phyloP scores from a whole-genome alignment of 23 tunicate species.

The Clavelina lepadiformis region DNA sequence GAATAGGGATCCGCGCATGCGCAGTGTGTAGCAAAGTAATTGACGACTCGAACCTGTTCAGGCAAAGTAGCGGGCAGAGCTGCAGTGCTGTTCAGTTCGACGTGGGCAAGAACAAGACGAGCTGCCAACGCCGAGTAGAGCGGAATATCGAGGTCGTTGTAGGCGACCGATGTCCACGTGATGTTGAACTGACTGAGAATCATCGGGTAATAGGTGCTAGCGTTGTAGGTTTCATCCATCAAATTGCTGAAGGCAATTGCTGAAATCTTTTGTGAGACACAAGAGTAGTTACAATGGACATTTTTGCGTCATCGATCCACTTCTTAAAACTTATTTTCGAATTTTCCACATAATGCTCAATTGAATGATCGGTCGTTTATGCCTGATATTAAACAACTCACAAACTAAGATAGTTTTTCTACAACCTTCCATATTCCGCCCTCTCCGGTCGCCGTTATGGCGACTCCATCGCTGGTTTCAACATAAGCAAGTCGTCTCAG shows the following conservation, averaged over 20 bases:
- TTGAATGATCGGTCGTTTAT: too few species aligned
- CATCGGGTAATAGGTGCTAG: slow-evolving; percentile 26
- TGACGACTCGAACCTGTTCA: too few species aligned
- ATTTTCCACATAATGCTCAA: too few species aligned
- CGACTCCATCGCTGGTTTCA: slow-evolving; percentile 35
- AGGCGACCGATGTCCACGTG: slow-evolving; percentile 35
- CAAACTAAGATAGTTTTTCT: too few species aligned
- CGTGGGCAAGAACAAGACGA: slow-evolving; percentile 35
- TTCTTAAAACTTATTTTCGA: too few species aligned
- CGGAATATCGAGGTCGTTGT: slow-evolving; percentile 43
- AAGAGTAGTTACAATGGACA: too few species aligned
- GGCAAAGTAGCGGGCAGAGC: neutral
- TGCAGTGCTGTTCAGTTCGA: slow-evolving; percentile 2
- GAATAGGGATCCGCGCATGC: too few species aligned
- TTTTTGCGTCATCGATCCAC: too few species aligned
- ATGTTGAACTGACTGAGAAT: slow-evolving; percentile 37
- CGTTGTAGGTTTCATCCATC: slow-evolving; percentile 21
- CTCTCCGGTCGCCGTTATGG: neutral
- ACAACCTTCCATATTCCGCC: slow-evolving; percentile 88
- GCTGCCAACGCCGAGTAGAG: slow-evolving; percentile 67
- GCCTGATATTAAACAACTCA: too few species aligned
- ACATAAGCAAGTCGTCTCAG: slow-evolving; percentile 53
- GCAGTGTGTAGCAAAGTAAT: too few species aligned
- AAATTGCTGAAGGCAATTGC: too few species aligned
- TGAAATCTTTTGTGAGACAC: too few species aligned